Evolutionary conservation across 1,140 invertebrate species (phyloP), one percentile per base, ranked within the genome.

Genomic region (Idris sp.): DNA sequence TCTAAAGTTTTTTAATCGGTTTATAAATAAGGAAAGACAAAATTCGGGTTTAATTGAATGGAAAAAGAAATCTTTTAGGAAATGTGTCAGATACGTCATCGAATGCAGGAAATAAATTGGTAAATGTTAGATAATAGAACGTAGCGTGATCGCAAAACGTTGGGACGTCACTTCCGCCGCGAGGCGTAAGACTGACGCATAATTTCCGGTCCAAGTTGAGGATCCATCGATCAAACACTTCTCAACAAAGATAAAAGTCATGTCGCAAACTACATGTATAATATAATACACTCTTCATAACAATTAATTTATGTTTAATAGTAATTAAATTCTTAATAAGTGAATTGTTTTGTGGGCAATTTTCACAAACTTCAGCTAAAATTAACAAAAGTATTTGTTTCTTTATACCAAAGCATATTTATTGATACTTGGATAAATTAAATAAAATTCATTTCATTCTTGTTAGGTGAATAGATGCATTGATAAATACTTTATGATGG

Each of bases 211-310:
- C 80, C 76, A 62, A 83, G 76, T 71, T 68, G 67, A 74, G 76
- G 78, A 87, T 84, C 81, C 81, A 87, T 87, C 86, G 86, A 87
- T 87, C 86, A 87, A 87, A 87, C 85, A 86, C 51, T 77, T 62
- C 71, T 64, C 61, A 51, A 16, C n/a, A 65, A 64, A 83, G 81
- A 85, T 80, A 83, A 64, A 13, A 65, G 48, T 62, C 65, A 59
- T 77, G 67, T 40, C 41, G 44, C 30, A 75, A 80, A 80, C 74
- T 78, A 49, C 41, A 41, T n/a, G 25, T 56, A 35, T n/a, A n/a
- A n/a, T n/a, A 61, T 49, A 40, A 61, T 65, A 36, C 53, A 19
- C 56, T 48, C 22, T 53, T 61, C 22, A 4, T 43, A 15, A 22
- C 13, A 15, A 41, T 41, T 26, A 46, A 15, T 11, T 48, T 26